Percentiles rank a stretch among this genome's conserved stretches.
Conservation (phyloP, 2,113 vertebrate species). For the Crypturellus undulatus region DNA sequence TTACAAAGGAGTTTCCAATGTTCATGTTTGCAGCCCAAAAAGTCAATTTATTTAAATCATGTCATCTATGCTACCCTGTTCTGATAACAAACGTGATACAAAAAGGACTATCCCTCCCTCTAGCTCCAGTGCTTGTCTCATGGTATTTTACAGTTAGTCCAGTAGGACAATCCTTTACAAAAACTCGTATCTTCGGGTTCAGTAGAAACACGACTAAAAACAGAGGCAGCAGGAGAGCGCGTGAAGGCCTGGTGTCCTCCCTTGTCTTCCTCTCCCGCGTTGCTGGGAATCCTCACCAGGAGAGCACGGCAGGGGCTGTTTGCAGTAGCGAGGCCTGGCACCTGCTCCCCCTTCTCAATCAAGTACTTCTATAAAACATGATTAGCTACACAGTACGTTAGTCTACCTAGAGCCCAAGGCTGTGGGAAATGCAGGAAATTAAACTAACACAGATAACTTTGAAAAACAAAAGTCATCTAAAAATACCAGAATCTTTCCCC, state of each 20-base stretch:
- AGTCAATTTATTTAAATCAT: conserved; percentile 25
- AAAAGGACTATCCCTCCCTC: not conserved
- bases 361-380: conserved; percentile 11
- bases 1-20: conserved; percentile 32
- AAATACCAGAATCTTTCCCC: not conserved
- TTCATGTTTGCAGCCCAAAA: conserved; percentile 38
- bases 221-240: conserved; percentile 21
- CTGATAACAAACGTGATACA: not conserved
- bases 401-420: conserved; percentile 6
- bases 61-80: conserved; percentile 45
- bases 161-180: not conserved
- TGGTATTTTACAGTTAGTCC: conserved; percentile 53
- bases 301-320: not conserved
- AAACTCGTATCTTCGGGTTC: conserved; percentile 36
- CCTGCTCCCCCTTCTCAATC: not conserved
- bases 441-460: conserved; percentile 18
- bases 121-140: not conserved
- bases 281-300: not conserved
- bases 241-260: not conserved
- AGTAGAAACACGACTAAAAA: conserved; percentile 48
- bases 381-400: conserved; percentile 28
- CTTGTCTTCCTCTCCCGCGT: not conserved
- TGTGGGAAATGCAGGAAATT: conserved; percentile 24
- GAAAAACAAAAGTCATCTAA: not conserved
- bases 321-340: not conserved